Evolutionary conservation across 1,140 invertebrate genomes (phyloP).

Genomic region (Asobara japonica): DNA sequence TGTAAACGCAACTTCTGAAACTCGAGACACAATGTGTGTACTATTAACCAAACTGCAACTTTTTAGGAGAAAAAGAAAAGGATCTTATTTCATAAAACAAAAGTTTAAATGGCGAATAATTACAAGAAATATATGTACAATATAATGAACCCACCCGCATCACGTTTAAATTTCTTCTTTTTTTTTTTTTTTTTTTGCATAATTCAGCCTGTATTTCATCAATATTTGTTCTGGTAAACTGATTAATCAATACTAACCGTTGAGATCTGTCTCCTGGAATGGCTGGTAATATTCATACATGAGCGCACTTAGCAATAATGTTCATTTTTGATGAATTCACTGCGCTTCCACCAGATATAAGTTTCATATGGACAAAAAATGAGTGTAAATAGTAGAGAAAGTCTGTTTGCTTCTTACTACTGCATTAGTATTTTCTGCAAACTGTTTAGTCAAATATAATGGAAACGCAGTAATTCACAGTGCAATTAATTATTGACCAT

Average conservation of each 20-base stretch:
- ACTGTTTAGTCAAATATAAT: constrained; percentile 13
- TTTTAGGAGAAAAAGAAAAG: not conserved
- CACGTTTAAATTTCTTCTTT: constrained; percentile 35
- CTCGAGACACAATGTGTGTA: too few relatives aligned
- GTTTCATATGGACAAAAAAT: not conserved
- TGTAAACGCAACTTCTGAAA: too few relatives aligned
- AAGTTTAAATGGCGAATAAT: constrained; percentile 35
- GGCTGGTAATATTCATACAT: constrained; percentile 50
- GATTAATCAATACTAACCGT: constrained; percentile 54
- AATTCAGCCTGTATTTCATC: not conserved
- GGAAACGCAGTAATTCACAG: constrained; percentile 26
- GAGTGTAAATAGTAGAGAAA: not conserved
- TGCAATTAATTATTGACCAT: not conserved
- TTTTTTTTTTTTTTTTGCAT: not conserved
- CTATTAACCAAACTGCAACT: too few relatives aligned
- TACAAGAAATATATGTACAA: constrained; percentile 42
- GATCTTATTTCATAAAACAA: not conserved
- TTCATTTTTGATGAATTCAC: constrained; percentile 35
- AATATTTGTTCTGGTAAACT: constrained; percentile 46
- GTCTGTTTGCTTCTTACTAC: not conserved
- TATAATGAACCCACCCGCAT: constrained; percentile 30
- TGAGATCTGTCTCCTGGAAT: constrained; percentile 48
- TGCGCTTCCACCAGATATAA: not conserved
- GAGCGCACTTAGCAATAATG: constrained; percentile 39
- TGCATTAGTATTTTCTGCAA: not conserved